These are phyloP conservation scores for Tortricodes alternella DNA, from an alignment of 2,888 invertebrate genomes.

Conservation along the genomic window DNA sequence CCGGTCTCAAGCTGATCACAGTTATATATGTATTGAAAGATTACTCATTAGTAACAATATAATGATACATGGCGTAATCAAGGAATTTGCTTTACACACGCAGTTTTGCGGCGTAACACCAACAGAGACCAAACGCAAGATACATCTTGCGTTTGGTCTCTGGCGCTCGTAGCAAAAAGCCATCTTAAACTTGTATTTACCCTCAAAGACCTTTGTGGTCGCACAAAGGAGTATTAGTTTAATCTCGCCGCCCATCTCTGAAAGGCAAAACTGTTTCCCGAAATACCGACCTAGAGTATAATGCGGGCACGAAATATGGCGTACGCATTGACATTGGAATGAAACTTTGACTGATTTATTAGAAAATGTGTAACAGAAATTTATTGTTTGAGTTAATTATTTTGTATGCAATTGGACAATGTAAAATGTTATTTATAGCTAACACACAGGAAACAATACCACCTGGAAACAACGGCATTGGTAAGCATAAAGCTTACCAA, in stretches of 20 bases:
- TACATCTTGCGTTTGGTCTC: no score
- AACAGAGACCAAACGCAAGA: conserved; percentile 7
- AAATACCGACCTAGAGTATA: conserved; percentile 6
- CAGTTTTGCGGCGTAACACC: background rate
- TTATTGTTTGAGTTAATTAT: no score
- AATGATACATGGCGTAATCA: background rate
- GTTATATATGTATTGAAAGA: no score
- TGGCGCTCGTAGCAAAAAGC: conserved; percentile 33
- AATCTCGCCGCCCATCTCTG: conserved; percentile 32
- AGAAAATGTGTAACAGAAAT: no score
- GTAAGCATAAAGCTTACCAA: no score
- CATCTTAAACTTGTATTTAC: conserved; percentile 33
- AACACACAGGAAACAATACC: no score
- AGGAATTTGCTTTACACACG: background rate
- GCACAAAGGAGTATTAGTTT: conserved; percentile 46
- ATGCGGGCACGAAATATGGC: background rate
- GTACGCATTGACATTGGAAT: background rate
- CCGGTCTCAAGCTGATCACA: no score
- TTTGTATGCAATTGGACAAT: no score
- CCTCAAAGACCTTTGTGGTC: conserved; percentile 37
- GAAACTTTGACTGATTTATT: no score
- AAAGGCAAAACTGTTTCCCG: conserved; percentile 1
- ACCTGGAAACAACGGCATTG: no score
- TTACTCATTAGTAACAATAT: no score
- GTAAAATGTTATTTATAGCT: no score